Conservation (phyloP, 2,888 invertebrate species). For the Oligia fasciuncula region DNA sequence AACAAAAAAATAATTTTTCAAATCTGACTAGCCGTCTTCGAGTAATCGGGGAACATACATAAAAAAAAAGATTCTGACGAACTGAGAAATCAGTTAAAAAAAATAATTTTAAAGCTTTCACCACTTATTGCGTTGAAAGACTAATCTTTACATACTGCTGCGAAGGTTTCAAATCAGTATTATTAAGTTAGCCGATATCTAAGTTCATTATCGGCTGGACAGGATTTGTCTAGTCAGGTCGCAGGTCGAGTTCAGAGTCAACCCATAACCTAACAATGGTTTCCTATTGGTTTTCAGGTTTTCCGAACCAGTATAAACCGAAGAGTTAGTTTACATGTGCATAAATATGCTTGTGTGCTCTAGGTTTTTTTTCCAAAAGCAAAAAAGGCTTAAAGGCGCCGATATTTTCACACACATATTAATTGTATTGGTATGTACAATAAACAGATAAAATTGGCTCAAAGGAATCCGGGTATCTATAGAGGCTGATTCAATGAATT, state of each 20-base stretch:
- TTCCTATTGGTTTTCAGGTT: background rate
- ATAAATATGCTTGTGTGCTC: background rate
- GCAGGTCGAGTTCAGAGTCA: background rate
- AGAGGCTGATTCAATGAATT: constrained; percentile 61
- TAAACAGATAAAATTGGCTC: constrained; percentile 59
- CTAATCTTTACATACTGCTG: background rate
- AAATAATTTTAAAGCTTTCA: no score
- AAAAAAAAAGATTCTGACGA: no score
- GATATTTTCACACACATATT: constrained; percentile 54
- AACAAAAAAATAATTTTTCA: no score
- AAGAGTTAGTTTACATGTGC: background rate
- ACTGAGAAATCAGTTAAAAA: no score
- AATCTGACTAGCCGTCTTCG: no score
- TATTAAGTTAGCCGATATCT: background rate
- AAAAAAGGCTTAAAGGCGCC: constrained; percentile 44
- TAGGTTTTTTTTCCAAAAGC: background rate
- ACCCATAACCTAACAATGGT: background rate
- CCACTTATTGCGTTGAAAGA: background rate
- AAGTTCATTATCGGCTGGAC: no score
- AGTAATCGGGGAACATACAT: no score
- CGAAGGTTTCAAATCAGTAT: background rate
- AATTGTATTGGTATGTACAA: constrained; percentile 54
- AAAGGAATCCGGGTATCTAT: constrained; percentile 59
- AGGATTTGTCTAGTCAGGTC: no score
- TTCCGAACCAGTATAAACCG: background rate